A percentile compares a stretch with the other conserved stretches of the same genome.
These are phyloP conservation scores for Myotis davidii DNA, from an alignment of 2,113 vertebrate species.

Conservation along the genomic window DNA sequence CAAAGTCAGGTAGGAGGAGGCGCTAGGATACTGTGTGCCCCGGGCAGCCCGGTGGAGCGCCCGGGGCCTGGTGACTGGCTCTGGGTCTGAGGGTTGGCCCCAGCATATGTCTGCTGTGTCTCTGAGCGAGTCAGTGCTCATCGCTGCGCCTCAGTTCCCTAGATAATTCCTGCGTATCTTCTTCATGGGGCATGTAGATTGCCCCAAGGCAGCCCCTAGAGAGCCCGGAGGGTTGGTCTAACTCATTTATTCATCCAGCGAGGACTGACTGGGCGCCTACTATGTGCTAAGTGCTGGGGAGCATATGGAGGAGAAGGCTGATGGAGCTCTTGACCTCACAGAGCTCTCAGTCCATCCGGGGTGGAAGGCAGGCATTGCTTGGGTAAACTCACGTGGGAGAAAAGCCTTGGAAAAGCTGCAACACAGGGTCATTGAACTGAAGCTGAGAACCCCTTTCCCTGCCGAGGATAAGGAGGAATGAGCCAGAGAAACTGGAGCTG, in stretches of 20 bases:
- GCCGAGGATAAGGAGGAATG: neutral
- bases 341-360: neutral
- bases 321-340: fast-evolving
- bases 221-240: neutral
- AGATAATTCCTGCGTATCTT: neutral
- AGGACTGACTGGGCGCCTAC: neutral
- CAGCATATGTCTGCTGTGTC: fast-evolving
- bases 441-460: neutral
- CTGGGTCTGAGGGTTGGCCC: neutral
- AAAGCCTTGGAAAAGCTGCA: neutral
- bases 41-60: fast-evolving
- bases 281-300: neutral
- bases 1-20: neutral
- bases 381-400: neutral
- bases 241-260: neutral
- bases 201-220: neutral
- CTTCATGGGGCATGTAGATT: too few species aligned
- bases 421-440: neutral
- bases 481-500: neutral
- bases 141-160: neutral
- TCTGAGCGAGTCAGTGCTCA: neutral
- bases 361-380: neutral
- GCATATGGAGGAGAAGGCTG: neutral
- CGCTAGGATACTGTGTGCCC: fast-evolving
- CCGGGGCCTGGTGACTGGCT: neutral